Base-by-base conservation (phyloP, 2,888 invertebrate genomes). In the Cephus sareptanus region DNA sequence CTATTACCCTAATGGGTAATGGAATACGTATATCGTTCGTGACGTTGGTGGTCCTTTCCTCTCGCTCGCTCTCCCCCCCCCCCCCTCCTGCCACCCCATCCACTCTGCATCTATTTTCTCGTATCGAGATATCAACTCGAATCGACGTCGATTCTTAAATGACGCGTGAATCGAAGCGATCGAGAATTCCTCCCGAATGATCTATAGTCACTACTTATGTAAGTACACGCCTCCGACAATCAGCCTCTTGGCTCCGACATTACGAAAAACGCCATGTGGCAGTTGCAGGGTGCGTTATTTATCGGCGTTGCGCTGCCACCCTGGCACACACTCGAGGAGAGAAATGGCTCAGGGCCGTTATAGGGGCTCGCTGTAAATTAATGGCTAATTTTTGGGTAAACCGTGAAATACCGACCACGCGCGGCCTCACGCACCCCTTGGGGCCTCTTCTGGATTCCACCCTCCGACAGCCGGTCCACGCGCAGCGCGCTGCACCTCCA, bases 371-470 rank as follows among this genome's bases (percentile, higher is more conserved):
- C 85, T 80, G 87, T 87, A 87, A 88, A 88, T 88, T 87, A 87
- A 88, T 88, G 84, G 83, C 85, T 87, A 86, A 89, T 89, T 89
- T 86, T 86, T 89, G 82, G 88, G 87, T 86, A 86, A 86, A 87
- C 87, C 89, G 86, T 89, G 89, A 89, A 89, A 89, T 86, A 80
- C 85, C 79, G 84, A 86, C 86, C 88, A 87, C 87, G 88, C 86
- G 87, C 56, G 56, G 56, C 56, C 56, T 56, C 23, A 56, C 40
- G 56, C 56, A 56, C 56, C 75, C 74, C 76, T 30, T 76, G 81
- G 81, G 78, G 80, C 56, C 56, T 79, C 75, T 73, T 69, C 74
- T 77, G 69, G 81, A 79, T 76, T 83, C 83, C 82, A 84, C 81
- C 82, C 81, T 56, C 81, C 86, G 82, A 87, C 89, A 89, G 87